A percentile compares a stretch with the other conserved stretches of the same genome.
phyloP scores from a whole-genome alignment of 2,888 invertebrate species.

The Tupiocoris notatus region DNA sequence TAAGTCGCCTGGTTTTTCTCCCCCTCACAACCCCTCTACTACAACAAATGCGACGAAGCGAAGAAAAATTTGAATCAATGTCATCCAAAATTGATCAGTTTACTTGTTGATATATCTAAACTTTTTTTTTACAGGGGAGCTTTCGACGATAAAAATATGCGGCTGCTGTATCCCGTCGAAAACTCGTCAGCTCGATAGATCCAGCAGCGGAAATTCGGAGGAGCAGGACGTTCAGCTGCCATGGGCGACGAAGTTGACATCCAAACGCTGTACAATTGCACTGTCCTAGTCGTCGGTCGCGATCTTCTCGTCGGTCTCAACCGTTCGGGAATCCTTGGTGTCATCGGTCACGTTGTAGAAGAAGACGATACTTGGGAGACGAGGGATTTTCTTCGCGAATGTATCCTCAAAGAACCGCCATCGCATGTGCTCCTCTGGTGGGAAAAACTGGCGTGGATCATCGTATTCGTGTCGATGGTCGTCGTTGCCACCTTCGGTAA shows the following conservation, averaged over 20 bases:
- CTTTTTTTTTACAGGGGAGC: background rate
- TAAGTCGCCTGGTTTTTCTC: no score
- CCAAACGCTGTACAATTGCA: constrained; percentile 48
- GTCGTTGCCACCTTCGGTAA: constrained; percentile 56
- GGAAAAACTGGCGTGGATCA: constrained; percentile 53
- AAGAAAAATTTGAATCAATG: no score
- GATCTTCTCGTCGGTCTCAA: constrained; percentile 45
- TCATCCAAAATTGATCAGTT: no score
- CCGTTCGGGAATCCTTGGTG: constrained; percentile 45
- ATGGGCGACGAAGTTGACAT: constrained; percentile 42
- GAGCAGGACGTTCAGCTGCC: background rate
- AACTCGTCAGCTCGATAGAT: background rate
- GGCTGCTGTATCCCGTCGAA: background rate
- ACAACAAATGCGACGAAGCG: no score
- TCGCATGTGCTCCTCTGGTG: constrained; percentile 57
- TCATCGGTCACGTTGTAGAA: constrained; percentile 41
- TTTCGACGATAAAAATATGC: background rate
- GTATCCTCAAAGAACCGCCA: constrained; percentile 57
- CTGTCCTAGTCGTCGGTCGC: constrained; percentile 44
- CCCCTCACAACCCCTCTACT: no score
- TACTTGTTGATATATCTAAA: background rate
- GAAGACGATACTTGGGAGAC: constrained; percentile 26
- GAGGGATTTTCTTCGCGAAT: constrained; percentile 37
- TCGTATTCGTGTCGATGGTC: constrained; percentile 51
- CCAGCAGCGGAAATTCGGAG: background rate